Percentiles rank a stretch among this genome's conserved stretches.
Conservation (phyloP, 2,113 vertebrate species). For the Colaptes auratus region DNA sequence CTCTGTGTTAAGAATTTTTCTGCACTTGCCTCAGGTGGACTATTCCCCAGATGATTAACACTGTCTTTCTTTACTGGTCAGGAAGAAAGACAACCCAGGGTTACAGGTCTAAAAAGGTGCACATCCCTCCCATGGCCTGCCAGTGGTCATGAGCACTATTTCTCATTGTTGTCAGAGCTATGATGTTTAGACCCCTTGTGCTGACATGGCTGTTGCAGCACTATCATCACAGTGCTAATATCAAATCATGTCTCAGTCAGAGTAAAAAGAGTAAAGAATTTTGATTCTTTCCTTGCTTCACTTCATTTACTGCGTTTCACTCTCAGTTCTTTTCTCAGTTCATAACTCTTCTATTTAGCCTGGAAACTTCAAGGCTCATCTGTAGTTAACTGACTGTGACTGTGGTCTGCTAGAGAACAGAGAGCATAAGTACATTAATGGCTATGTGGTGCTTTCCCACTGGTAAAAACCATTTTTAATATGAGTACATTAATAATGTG, state of each 20-base stretch:
- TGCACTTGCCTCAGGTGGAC: neutral
- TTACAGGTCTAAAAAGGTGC: neutral
- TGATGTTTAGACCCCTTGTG: neutral
- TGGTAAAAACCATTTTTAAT: neutral
- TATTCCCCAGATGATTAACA: neutral
- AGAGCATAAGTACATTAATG: neutral
- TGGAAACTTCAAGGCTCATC: constrained; percentile 4
- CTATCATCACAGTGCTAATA: neutral
- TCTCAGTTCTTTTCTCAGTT: neutral
- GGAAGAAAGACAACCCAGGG: neutral
- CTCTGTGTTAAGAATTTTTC: neutral
- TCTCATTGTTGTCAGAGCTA: neutral
- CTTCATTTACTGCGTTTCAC: neutral
- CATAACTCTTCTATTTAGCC: neutral
- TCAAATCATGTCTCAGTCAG: neutral
- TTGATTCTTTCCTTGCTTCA: neutral
- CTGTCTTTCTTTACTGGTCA: neutral
- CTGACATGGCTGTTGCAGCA: neutral
- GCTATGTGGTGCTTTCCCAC: neutral
- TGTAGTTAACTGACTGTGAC: neutral
- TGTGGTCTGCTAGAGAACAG: neutral
- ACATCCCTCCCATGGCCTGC: neutral
- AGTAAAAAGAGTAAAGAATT: neutral
- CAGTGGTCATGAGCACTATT: neutral
- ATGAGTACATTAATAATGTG: neutral